Conservation (phyloP, 2,113 vertebrate species). For the Hiodon tergisus region DNA sequence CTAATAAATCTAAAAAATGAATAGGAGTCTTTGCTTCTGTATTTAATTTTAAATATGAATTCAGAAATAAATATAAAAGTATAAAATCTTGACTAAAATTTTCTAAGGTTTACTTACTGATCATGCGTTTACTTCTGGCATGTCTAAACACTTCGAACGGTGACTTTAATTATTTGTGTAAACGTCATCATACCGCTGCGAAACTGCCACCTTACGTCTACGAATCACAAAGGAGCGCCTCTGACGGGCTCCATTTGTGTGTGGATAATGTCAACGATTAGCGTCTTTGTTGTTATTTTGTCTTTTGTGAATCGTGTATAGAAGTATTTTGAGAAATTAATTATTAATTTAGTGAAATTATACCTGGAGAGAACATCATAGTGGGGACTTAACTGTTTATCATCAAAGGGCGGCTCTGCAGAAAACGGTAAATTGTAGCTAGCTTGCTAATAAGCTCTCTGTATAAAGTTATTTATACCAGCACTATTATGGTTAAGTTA, state of each 20-base stretch:
- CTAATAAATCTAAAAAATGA: constrained; percentile 5
- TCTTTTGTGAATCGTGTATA: constrained; percentile 16
- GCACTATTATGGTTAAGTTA: too few species aligned
- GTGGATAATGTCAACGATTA: constrained; percentile 22
- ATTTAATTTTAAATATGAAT: background rate
- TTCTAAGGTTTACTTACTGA: background rate
- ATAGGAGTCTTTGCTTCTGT: background rate
- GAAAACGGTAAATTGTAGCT: background rate
- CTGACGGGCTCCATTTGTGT: background rate
- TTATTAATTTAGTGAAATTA: background rate
- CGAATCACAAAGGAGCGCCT: background rate
- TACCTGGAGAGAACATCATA: background rate
- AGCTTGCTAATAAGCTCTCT: background rate
- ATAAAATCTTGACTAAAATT: background rate
- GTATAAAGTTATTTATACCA: background rate
- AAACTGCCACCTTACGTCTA: too few species aligned
- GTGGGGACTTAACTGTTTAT: background rate
- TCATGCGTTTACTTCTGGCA: background rate
- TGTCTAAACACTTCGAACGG: background rate
- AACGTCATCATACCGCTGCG: background rate
- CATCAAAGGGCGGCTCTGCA: background rate
- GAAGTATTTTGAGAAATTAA: too few species aligned
- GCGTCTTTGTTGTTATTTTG: constrained; percentile 34
- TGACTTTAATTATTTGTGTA: background rate
- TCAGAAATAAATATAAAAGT: background rate